Conservation (phyloP, 2,797 vertebrate species). For the Crenichthys baileyi region DNA sequence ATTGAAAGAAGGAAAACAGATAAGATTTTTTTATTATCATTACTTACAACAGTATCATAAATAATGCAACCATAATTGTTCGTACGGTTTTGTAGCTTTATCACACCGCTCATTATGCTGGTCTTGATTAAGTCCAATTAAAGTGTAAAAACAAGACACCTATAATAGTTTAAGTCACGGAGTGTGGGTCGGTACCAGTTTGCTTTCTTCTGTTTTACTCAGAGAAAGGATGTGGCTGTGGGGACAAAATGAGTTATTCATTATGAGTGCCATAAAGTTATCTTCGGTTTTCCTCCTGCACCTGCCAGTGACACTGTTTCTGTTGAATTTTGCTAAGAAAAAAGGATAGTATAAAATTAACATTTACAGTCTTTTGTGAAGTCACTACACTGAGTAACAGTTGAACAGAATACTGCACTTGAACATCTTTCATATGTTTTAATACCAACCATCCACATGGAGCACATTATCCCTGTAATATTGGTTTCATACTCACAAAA, state of each 20-base stretch:
- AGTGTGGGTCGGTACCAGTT: slow-evolving; percentile 18
- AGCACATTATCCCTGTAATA: background rate
- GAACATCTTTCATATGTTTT: slow-evolving; percentile 23
- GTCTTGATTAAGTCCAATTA: slow-evolving; percentile 3
- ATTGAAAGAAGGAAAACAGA: background rate
- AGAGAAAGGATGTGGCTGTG: slow-evolving; percentile 38
- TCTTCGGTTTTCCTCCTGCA: background rate
- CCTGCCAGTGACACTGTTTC: slow-evolving; percentile 10
- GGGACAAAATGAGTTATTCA: slow-evolving; percentile 17
- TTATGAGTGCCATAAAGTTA: background rate
- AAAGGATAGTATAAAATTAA: slow-evolving; percentile 8
- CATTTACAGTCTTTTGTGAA: slow-evolving; percentile 6
- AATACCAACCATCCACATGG: background rate
- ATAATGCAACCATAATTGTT: background rate
- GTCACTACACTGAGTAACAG: background rate
- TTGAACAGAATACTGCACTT: slow-evolving; percentile 6
- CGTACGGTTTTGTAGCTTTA: background rate
- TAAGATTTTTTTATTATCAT: background rate
- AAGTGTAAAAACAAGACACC: slow-evolving; percentile 13
- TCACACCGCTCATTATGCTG: background rate
- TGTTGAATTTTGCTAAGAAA: slow-evolving; percentile 3
- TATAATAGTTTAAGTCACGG: slow-evolving; percentile 12
- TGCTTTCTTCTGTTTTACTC: background rate
- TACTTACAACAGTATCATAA: background rate
- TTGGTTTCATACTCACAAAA: background rate